These are phyloP conservation scores for Machimus rusticus DNA, from an alignment of 2,888 invertebrate species.

Conservation along the genomic window DNA sequence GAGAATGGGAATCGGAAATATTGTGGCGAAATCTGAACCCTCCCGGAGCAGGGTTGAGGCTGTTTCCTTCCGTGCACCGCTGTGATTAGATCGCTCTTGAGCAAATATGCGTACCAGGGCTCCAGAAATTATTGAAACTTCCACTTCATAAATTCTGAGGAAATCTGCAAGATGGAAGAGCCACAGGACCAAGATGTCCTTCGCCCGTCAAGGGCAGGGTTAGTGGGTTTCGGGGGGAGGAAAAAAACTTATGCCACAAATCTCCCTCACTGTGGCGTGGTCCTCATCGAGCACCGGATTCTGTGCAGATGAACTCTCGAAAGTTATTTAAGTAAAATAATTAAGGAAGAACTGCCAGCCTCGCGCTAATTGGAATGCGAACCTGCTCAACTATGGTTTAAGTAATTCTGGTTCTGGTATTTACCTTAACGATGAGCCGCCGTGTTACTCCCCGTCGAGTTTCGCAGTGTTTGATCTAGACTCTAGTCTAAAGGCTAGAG, in stretches of 20 bases:
- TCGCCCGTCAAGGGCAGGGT: not conserved
- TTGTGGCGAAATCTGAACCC: not conserved
- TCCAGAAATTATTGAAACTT: slow-evolving; percentile 15
- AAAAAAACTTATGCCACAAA: not conserved
- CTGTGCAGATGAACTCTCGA: not conserved
- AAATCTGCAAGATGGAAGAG: not conserved
- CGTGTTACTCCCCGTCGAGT: not conserved
- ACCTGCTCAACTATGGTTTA: not conserved
- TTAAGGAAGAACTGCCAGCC: not conserved
- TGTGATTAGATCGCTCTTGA: not conserved
- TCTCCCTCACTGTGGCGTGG: not conserved
- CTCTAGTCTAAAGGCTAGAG: not conserved
- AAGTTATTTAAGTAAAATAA: slow-evolving; percentile 1
- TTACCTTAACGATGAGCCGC: not conserved
- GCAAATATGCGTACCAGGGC: not conserved
- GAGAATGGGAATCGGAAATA: not conserved
- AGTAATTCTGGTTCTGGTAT: not conserved
- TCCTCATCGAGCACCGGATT: not conserved
- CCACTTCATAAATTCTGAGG: not conserved
- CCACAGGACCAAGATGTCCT: not conserved
- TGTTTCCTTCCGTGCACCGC: not conserved
- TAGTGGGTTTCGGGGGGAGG: not conserved
- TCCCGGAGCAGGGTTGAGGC: not conserved
- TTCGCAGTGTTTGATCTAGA: not conserved
- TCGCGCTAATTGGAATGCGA: slow-evolving; percentile 5